Base-by-base conservation (phyloP, 2,113 vertebrate species). In the Prinia subflava region DNA sequence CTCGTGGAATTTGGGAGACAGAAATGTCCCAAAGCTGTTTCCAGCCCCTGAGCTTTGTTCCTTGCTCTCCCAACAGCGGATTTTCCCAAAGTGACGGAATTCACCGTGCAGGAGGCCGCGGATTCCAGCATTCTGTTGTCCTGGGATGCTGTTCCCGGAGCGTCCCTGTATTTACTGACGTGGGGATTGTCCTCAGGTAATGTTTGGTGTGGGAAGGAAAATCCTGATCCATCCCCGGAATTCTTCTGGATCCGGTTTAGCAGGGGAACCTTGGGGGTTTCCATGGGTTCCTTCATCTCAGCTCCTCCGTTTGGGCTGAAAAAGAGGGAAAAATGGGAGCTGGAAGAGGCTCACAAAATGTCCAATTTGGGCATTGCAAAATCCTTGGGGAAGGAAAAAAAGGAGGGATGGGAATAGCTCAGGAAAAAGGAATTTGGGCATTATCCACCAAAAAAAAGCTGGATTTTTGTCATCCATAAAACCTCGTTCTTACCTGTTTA, bases 131-230 rank as follows among this genome's bases (percentile, higher is more conserved):
- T 97, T 56, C 65, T 98, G 75, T 95, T 99, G 37, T 98, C 98
- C 90, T 99, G 99, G 99, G 95, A 53, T 1, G 96, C 95, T 2
- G 98, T 98, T 24, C 92, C 96, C 7, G 98, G 96, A 17, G 98
- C 94, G 74, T 98, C 98, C 21, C 97, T 82, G 2, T 99, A 99
- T 63, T 85, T 95, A 1, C 96, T 99, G 35, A 96, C 95, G 7
- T 99, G 98, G 98, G 97, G 97, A 39, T 98, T 98, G 83, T 96
- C 98, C 86, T 99, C 98, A 98, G 98, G 98, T 99, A 88, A 88
- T 0, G 31, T 25, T 35, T 13, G 25, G 21, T 11, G 25, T 1
- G 13, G 24, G 25, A 35, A 74, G 30, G n/a, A 76, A 76, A 13
- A n/a, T 10, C 3, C 27, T 6, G 15, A 39, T 63, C 22, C 69